Base-by-base conservation (phyloP, 1,140 invertebrate genomes). In the Temnothorax nylanderi region DNA sequence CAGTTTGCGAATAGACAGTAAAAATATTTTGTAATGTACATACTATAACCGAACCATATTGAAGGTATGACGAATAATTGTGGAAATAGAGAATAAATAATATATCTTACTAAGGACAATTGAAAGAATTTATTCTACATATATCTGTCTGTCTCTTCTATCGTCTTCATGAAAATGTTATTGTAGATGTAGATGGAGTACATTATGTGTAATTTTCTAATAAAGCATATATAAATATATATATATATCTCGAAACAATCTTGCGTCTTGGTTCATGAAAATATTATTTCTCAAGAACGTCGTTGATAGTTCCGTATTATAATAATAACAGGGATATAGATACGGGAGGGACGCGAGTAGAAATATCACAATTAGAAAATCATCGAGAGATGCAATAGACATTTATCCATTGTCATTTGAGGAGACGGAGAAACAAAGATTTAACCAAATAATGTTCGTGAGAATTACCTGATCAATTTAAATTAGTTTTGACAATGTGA, bases 311-410 rank as follows among this genome's bases (percentile, higher is more conserved):
- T 41, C 13, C 2, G 1, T 41, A 69, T 69, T 69, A 69, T 18
- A 32, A 67, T 56, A 56, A 54, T 44, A 80, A 69, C n/a, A 41
- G 11, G 18, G n/a, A 67, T 26, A 80, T 67, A 4, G 11, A 78
- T 21, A 49, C 7, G 8, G 0, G 16, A 7, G n/a, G 2, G 1
- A 76, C 47, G 26, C n/a, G 58, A 64, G 4, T 11, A 58, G 4
- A 34, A 37, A 21, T 13, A 49, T 65, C 10, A n/a, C 26, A n/a
- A 47, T 65, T 21, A 65, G 26, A 78, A 49, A 49, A 47, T 81
- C 3, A 34, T 54, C 2, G 16, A 41, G 32, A 67, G 6, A 26
- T 49, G 13, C 44, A 21, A 21, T 21, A 80, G 34, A 54, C n/a
- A 54, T 64, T 64, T 62, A 76, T n/a, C 21, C 2, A n/a, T 62